phyloP scores from a whole-genome alignment of 2,888 invertebrate genomes.

The Pristionchus arcanus region DNA sequence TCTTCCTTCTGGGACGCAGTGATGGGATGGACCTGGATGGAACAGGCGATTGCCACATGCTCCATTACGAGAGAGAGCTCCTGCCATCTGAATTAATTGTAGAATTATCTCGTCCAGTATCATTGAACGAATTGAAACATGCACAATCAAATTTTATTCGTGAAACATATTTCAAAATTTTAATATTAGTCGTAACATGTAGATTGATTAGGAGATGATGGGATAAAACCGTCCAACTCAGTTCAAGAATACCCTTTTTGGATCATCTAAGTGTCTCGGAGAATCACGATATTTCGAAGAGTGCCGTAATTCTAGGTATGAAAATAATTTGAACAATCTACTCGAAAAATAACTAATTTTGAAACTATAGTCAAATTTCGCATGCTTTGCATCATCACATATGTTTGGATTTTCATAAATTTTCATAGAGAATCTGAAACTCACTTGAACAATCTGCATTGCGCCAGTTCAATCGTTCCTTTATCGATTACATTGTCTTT shows the following conservation, averaged over 20 bases:
- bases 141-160: not conserved
- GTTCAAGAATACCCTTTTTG: too few relatives aligned
- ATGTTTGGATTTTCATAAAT: too few relatives aligned
- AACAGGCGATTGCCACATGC: not conserved
- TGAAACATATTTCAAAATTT: not conserved
- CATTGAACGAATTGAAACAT: too few relatives aligned
- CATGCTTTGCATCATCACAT: too few relatives aligned
- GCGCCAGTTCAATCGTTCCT: constrained; percentile 87
- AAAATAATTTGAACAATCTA: constrained; percentile 71
- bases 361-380: too few relatives aligned
- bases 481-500: constrained; percentile 97
- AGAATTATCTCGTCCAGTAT: too few relatives aligned
- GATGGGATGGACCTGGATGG: constrained; percentile 47
- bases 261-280: not conserved
- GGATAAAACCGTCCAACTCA: not conserved
- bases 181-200: not conserved
- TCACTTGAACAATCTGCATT: constrained; percentile 72
- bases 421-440: too few relatives aligned
- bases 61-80: constrained; percentile 26
- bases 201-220: not conserved
- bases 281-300: too few relatives aligned
- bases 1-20: constrained; percentile 48
- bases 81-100: too few relatives aligned
- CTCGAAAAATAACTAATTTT: too few relatives aligned
- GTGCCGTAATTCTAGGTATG: not conserved